phyloP scores from a whole-genome alignment of 2,888 invertebrate species.

The Drosophila nigricruria region DNA sequence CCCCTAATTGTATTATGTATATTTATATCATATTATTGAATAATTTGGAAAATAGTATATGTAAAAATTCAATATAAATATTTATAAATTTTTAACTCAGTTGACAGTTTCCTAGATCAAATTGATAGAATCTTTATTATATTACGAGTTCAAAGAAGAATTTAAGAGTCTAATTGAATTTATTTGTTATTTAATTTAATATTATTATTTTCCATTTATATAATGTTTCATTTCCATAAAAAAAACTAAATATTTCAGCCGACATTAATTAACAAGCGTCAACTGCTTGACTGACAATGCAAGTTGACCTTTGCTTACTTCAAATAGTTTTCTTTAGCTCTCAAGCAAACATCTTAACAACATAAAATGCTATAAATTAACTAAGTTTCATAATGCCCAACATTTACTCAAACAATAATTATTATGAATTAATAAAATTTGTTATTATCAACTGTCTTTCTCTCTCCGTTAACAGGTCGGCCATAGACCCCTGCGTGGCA shows the following conservation, averaged over 20 bases:
- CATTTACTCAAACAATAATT: neutral
- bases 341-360: neutral
- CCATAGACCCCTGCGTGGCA: constrained; percentile 92
- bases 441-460: no score
- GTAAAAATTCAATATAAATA: no score
- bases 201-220: no score
- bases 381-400: neutral
- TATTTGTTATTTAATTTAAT: no score
- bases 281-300: neutral
- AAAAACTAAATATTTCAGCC: neutral
- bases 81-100: neutral
- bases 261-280: constrained; percentile 2
- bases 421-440: neutral
- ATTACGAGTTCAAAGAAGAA: neutral
- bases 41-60: no score
- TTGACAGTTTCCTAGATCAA: neutral
- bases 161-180: neutral
- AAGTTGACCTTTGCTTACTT: neutral
- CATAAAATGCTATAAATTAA: constrained; percentile 2
- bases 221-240: neutral
- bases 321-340: neutral
- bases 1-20: no score
- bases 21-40: no score
- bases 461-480: constrained; percentile 87
- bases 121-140: neutral